Percentiles rank a stretch among this genome's conserved stretches.
Conservation (phyloP, 2,888 invertebrate genomes). For the Meta bourneti region DNA sequence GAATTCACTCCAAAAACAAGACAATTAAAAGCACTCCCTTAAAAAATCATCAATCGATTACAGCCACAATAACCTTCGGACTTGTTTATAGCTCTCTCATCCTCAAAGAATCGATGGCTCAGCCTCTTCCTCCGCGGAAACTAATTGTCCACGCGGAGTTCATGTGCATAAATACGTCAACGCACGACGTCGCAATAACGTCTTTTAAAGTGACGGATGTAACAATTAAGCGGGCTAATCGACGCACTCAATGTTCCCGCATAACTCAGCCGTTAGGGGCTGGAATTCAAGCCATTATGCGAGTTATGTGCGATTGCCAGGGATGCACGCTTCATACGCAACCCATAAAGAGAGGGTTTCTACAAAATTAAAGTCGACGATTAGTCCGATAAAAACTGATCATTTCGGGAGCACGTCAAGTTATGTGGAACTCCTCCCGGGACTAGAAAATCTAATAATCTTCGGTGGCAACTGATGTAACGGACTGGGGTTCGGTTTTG, state of each 20-base stretch:
- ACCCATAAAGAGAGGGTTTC: conserved; percentile 41
- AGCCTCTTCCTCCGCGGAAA: conserved; percentile 6
- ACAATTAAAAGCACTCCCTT: conserved; percentile 48
- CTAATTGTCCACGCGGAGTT: conserved; percentile 61
- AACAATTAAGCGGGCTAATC: conserved; percentile 72
- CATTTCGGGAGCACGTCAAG: conserved; percentile 4
- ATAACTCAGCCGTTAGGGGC: conserved; percentile 48
- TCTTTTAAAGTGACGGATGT: conserved; percentile 73
- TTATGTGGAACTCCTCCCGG: conserved; percentile 1
- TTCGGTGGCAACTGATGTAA: background rate
- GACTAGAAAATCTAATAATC: conserved; percentile 27
- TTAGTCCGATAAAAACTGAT: conserved; percentile 45
- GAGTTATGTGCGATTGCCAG: conserved; percentile 37
- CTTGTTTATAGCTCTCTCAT: conserved; percentile 29
- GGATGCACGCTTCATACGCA: conserved; percentile 2
- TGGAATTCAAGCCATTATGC: conserved; percentile 66
- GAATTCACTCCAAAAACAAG: conserved; percentile 32
- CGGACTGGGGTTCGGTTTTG: conserved; percentile 4
- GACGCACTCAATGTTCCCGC: conserved; percentile 53
- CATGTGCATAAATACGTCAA: conserved; percentile 72
- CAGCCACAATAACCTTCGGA: background rate
- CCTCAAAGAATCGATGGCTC: conserved; percentile 22
- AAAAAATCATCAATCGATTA: conserved; percentile 57
- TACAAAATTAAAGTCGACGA: conserved; percentile 50
- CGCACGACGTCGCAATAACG: conserved; percentile 48